Base-by-base conservation (phyloP, 2,797 vertebrate species). In the Macropodus opercularis region DNA sequence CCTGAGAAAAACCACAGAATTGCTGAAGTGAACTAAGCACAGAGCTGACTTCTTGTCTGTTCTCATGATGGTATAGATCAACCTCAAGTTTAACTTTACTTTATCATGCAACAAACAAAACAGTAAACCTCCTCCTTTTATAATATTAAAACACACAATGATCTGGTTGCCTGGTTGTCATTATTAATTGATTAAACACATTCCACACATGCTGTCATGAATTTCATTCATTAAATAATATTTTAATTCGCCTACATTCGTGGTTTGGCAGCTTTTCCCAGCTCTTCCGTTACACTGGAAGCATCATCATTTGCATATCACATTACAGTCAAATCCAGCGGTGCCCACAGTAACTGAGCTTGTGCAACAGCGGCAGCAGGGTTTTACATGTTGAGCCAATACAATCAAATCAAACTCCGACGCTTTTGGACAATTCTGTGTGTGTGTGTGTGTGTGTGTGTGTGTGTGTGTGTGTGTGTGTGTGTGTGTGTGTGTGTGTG, bases 321-420 rank as follows among this genome's bases (percentile, higher is more conserved):
- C 46, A 62, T 39, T 18, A 43, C 49, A 84, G 8, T 44, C 70
- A 88, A 85, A 88, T 76, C 18, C 34, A 55, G 77, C 23, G 81
- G 77, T 50, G 31, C 49, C 49, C 17, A 23, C 21, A 32, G 22
- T 14, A 40, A 53, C 57, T 47, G 39, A 19, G 36, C 17, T n/a
- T 40, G 39, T 34, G 43, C 17, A 35, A 50, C 55, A 62, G 65
- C 27, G 59, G 58, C 11, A 46, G 47, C 14, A 62, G 43, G 15
- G 62, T 55, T 87, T 86, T 77, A 77, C 75, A 84, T 77, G 46
- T 3, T 49, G 58, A 75, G 64, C 18, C 38, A 68, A 22, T n/a
- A 44, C 39, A 77, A 56, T 68, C 54, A 76, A 62, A 47, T 19
- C 36, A 59, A 18, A 10, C 5, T 19, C n/a, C n/a, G n/a, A n/a